Evolutionary conservation across 2,113 vertebrate species (phyloP).

Genomic region (Pelobates fuscus): DNA sequence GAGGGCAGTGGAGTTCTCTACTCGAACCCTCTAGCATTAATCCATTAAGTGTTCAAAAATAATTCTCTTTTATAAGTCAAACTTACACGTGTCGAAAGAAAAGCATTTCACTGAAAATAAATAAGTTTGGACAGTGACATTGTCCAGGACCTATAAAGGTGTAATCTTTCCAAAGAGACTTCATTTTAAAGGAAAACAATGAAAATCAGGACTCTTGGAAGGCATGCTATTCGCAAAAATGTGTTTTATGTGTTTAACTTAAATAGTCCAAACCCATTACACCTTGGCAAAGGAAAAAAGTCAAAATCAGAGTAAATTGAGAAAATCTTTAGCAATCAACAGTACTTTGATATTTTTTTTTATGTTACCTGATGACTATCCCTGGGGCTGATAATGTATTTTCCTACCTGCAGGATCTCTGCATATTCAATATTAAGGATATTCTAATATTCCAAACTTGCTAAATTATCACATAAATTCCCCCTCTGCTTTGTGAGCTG

Average conservation of each 20-base stretch:
- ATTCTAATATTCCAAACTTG: too few relatives aligned
- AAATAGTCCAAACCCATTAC: background rate
- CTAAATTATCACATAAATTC: too few relatives aligned
- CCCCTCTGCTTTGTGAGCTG: too few relatives aligned
- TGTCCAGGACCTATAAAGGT: constrained; percentile 35
- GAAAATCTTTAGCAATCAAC: background rate
- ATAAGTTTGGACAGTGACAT: constrained; percentile 28
- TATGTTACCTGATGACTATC: background rate
- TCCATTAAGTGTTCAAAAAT: background rate
- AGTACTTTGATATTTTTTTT: background rate
- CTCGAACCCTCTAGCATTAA: background rate
- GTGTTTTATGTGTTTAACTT: constrained; percentile 11
- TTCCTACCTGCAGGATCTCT: background rate
- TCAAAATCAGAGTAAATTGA: background rate
- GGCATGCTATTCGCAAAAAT: background rate
- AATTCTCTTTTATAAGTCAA: constrained; percentile 34
- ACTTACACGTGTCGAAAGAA: constrained; percentile 21
- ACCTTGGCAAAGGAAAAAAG: constrained; percentile 6
- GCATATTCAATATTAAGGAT: background rate
- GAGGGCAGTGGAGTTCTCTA: constrained; percentile 21
- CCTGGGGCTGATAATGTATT: background rate
- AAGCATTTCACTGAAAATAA: constrained; percentile 43
- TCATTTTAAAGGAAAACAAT: constrained; percentile 28
- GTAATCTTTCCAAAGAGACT: constrained; percentile 35
- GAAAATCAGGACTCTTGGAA: constrained; percentile 2